Evolutionary conservation across 2,888 invertebrate genomes (phyloP), one percentile per base, ranked within the genome.

Genomic region (Scaptomyza parva): DNA sequence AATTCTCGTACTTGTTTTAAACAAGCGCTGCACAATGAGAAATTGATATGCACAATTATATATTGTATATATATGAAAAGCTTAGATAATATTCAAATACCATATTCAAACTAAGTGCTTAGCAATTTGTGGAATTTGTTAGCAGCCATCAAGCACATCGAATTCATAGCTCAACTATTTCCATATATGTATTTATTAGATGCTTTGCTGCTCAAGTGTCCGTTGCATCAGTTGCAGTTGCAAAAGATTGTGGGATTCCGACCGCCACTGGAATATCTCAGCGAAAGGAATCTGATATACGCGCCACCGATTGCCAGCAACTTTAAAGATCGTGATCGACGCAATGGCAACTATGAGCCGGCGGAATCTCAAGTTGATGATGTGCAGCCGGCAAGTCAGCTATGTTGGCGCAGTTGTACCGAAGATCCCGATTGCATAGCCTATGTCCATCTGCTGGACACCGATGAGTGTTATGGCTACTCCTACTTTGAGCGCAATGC

Each of bases 241-340:
- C 91, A 91, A 75, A 92, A 92, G 72, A 90, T 91, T 50, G 87
- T 92, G 14, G 92, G 92, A 7, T 91, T 89, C 78, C 90, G 92
- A 2, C 92, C 92, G 5, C 85, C 90, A 1, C 44, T 84, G 8
- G 88, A 89, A 22, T 85, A 86, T 52, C 66, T 91, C 4, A 86
- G 74, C 12, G 84, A 84, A 48, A 66, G 68, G 9, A 91, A 91
- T 61, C 72, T 89, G 24, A 87, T 91, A 54, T 86, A 90, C 59
- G 66, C 77, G 9, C 82, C 88, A 18, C 68, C 81, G 14, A 76
- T 79, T 12, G 74, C 72, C 17, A 71, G 70, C 57, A 82, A 81
- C 59, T 88, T 84, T 26, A 88, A 87, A 66, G 82, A 86, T 73
- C 82, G 83, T 12, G 76, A 83, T 65, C 67, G 76, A 20, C 66